phyloP scores from a whole-genome alignment of 2,797 vertebrate species.

The Craterocephalus amniculus region DNA sequence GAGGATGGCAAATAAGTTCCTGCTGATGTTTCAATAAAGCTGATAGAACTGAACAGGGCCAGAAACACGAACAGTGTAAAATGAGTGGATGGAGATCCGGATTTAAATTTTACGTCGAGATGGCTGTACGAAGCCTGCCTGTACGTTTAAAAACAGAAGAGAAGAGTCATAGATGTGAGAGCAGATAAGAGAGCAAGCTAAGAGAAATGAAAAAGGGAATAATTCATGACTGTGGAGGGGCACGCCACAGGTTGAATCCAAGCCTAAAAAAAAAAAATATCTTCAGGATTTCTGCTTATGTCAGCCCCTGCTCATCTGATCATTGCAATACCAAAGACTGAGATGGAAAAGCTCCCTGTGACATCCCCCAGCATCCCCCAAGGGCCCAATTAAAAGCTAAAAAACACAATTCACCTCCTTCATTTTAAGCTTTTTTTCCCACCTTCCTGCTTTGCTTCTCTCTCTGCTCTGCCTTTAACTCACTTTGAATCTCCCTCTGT shows the following conservation, averaged over 20 bases:
- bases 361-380: conserved; percentile 50
- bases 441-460: conserved; percentile 12
- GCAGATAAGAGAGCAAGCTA: conserved; percentile 19
- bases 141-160: conserved; percentile 45
- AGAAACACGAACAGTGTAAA: conserved; percentile 14
- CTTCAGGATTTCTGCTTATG: conserved; percentile 56
- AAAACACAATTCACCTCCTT: conserved; percentile 51
- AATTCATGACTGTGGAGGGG: conserved; percentile 56
- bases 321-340: conserved; percentile 38
- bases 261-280: conserved; percentile 16
- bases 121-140: conserved; percentile 25
- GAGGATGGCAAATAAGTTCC: not conserved
- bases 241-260: conserved; percentile 19
- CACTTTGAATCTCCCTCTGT: conserved; percentile 29
- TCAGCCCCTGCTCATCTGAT: conserved; percentile 60
- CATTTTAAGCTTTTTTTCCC: conserved; percentile 9
- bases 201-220: conserved; percentile 57
- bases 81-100: conserved; percentile 17
- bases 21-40: conserved; percentile 26
- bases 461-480: conserved; percentile 4
- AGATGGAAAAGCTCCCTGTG: conserved; percentile 50
- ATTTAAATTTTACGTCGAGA: conserved; percentile 35
- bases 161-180: conserved; percentile 19
- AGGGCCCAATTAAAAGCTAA: conserved; percentile 68
- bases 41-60: not conserved